phyloP scores from a whole-genome alignment of 2,113 vertebrate genomes.

The Phasianus colchicus region DNA sequence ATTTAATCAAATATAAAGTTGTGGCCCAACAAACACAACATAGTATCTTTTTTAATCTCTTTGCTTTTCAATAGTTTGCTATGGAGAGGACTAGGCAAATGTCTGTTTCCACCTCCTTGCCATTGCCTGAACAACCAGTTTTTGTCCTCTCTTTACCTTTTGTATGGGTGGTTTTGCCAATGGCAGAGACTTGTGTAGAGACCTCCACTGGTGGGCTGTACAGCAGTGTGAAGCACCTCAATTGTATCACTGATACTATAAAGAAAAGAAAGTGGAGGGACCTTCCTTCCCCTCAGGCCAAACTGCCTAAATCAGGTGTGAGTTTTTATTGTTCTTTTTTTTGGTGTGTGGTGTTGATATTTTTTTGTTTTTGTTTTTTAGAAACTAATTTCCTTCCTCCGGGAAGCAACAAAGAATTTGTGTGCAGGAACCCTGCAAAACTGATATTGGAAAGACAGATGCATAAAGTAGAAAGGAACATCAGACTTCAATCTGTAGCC shows the following conservation, averaged over 20 bases:
- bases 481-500: not conserved
- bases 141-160: not conserved
- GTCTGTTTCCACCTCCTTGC: not conserved
- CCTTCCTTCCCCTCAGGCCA: not conserved
- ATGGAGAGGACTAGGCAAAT: not conserved
- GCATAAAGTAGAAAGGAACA: not conserved
- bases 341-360: not conserved
- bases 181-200: not conserved
- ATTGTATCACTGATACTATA: not conserved
- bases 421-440: not conserved
- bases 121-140: not conserved
- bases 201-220: not conserved
- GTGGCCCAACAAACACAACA: not conserved
- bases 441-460: not conserved
- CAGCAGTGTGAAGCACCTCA: not conserved
- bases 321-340: not conserved
- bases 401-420: not conserved
- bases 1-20: constrained; percentile 4
- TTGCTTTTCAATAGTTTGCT: not conserved
- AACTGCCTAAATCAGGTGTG: not conserved
- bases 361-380: not conserved
- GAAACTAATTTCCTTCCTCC: not conserved
- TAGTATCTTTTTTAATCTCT: not conserved
- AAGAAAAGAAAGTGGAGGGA: not conserved
- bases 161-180: not conserved